These are phyloP conservation scores for Palythoa heliodiscus DNA, from an alignment of 92 coral and sea anemone genomes.

Conservation along the genomic window DNA sequence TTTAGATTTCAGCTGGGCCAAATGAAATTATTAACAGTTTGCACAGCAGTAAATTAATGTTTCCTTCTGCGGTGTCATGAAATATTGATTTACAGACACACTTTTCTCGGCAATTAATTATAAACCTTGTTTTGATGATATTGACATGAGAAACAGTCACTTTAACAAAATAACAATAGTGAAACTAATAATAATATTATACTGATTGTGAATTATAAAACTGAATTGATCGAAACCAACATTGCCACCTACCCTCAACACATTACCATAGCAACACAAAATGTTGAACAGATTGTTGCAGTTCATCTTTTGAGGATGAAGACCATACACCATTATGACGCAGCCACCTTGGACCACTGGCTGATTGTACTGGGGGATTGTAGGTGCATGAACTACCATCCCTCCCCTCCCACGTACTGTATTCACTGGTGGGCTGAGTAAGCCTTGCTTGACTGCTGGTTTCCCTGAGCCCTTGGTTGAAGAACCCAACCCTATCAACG, in stretches of 20 bases:
- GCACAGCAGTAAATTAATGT: no score
- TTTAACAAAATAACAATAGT: no score
- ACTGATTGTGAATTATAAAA: no score
- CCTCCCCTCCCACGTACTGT: constrained; percentile 53
- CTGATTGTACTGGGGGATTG: constrained; percentile 59
- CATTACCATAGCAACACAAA: constrained; percentile 98
- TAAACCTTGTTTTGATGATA: no score
- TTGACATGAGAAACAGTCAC: no score
- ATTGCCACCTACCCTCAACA: constrained; percentile 65
- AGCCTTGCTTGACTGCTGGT: constrained; percentile 74
- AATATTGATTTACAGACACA: no score
- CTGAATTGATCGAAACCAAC: not conserved
- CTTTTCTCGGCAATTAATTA: no score
- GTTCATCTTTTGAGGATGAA: constrained; percentile 85
- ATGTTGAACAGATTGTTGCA: constrained; percentile 90
- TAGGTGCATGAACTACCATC: constrained; percentile 57
- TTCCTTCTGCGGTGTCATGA: no score
- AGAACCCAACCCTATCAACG: not conserved
- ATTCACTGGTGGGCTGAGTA: constrained; percentile 80
- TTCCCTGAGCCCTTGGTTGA: constrained; percentile 32
- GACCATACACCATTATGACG: constrained; percentile 94
- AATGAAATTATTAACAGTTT: no score
- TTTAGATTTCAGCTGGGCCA: no score
- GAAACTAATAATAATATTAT: no score
- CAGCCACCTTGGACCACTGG: constrained; percentile 74